Base-by-base conservation (phyloP, 1,140 invertebrate genomes). In the Ephestia elutella region DNA sequence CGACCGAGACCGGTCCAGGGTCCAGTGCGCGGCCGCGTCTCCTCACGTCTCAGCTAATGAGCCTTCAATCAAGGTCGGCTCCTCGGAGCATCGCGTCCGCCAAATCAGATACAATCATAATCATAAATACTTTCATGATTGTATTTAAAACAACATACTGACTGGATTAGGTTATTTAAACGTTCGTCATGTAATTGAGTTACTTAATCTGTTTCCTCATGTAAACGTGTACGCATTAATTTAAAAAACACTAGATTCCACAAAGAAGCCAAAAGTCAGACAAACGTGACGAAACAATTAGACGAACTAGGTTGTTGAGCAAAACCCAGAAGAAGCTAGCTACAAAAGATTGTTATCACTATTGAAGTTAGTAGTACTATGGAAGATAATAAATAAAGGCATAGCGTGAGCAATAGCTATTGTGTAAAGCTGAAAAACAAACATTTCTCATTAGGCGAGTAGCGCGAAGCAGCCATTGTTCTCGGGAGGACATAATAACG, bases 381-480 rank as follows among this genome's bases (percentile, higher is more conserved):
- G 71, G 67, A 62, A 81, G 71, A 72, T 73, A 78, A 76, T 86
- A 82, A 44, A 84, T 75, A 72, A 82, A 80, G 74, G 76, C 67
- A 70, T 17, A 70, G 65, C 72, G 80, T 80, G 73, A 82, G 75
- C 66, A 81, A 67, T 67, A 73, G 66, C 77, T 72, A 85, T 86
- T 86, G 82, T 86, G 72, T 75, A 65, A 75, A 70, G 67, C 62
- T 80, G 75, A 84, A 87, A 84, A 86, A 88, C 85, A 87, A 87
- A 87, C 83, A 86, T 81, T 87, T 86, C 80, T 82, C 83, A 85
- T 84, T 83, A 86, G 75, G 70, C 74, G 78, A 78, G 77, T 84
- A 78, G 73, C 78, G 75, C 71, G 78, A 86, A 86, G 71, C 71
- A 64, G 56, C 70, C 69, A 87, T 87, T 87, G 83, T 88, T 85